A percentile compares a stretch with the other conserved stretches of the same genome.
Evolutionary conservation across 2,797 vertebrate genomes (phyloP).

Genomic region (Enteromius anoplus): DNA sequence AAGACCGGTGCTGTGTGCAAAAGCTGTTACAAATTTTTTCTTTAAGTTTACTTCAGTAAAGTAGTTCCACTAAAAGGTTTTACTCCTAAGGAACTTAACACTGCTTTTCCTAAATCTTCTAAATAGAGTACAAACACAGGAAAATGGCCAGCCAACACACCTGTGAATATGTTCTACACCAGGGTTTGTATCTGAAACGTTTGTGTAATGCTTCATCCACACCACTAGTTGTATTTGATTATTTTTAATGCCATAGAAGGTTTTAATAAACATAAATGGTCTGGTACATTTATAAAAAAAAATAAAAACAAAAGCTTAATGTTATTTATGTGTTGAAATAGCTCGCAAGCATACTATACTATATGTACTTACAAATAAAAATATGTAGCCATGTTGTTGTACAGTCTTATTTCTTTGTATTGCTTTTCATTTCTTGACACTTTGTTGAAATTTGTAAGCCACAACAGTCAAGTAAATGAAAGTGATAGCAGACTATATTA

Average conservation of each 20-base stretch:
- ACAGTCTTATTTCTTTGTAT: not conserved
- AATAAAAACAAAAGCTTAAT: not conserved
- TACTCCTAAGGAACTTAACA: not conserved
- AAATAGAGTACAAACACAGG: no score
- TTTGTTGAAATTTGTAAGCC: constrained; percentile 46
- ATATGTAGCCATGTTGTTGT: not conserved
- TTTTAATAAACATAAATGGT: not conserved
- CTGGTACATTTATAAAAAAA: not conserved
- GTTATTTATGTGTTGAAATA: not conserved
- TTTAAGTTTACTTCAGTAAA: not conserved
- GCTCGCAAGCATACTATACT: no score
- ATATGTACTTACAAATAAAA: not conserved
- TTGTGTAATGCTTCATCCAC: not conserved
- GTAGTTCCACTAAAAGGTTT: not conserved
- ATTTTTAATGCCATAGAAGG: not conserved
- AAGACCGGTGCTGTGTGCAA: not conserved
- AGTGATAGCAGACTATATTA: not conserved
- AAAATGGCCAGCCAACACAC: not conserved
- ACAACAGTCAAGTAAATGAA: constrained; percentile 34
- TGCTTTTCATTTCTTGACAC: not conserved
- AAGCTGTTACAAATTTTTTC: not conserved
- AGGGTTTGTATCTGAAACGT: not conserved
- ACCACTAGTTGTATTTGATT: not conserved
- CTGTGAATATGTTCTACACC: not conserved
- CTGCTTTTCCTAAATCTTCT: not conserved